Evolutionary conservation across 2,888 invertebrate species (phyloP).

Genomic region (Patella caerulea): DNA sequence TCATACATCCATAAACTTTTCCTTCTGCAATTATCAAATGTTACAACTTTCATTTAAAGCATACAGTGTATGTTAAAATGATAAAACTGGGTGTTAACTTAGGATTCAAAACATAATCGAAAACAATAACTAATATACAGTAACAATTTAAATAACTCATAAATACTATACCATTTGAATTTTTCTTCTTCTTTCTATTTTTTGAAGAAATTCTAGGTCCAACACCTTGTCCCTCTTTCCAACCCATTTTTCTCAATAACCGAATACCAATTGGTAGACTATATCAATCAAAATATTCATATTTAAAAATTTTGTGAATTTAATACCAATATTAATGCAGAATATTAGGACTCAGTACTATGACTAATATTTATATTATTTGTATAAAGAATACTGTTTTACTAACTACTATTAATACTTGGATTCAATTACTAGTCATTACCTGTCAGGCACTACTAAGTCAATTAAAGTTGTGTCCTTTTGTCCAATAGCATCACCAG

Average conservation of each 20-base stretch:
- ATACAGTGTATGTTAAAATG: too few relatives aligned
- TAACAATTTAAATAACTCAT: neutral
- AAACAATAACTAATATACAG: neutral
- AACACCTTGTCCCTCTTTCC: conserved; percentile 90
- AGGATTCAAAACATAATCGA: neutral
- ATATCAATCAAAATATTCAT: conserved; percentile 64
- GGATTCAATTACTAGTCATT: conserved; percentile 25
- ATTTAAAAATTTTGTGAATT: neutral
- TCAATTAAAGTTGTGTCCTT: conserved; percentile 80
- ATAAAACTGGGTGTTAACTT: too few relatives aligned
- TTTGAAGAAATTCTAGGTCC: conserved; percentile 76
- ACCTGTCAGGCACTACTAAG: conserved; percentile 79
- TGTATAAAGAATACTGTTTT: too few relatives aligned
- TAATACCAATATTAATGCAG: too few relatives aligned
- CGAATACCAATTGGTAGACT: conserved; percentile 91
- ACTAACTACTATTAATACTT: neutral
- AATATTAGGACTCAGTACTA: too few relatives aligned
- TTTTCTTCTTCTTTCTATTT: conserved; percentile 46
- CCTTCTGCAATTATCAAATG: neutral
- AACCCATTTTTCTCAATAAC: conserved; percentile 91
- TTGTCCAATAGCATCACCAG: conserved; percentile 18
- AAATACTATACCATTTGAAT: conserved; percentile 4
- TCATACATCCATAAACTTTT: neutral
- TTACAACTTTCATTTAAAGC: neutral
- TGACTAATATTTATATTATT: too few relatives aligned